A percentile compares a stretch with the other conserved stretches of the same genome.
These are phyloP conservation scores for Semicossyphus pulcher DNA, from an alignment of 2,113 vertebrate species.

Conservation along the genomic window DNA sequence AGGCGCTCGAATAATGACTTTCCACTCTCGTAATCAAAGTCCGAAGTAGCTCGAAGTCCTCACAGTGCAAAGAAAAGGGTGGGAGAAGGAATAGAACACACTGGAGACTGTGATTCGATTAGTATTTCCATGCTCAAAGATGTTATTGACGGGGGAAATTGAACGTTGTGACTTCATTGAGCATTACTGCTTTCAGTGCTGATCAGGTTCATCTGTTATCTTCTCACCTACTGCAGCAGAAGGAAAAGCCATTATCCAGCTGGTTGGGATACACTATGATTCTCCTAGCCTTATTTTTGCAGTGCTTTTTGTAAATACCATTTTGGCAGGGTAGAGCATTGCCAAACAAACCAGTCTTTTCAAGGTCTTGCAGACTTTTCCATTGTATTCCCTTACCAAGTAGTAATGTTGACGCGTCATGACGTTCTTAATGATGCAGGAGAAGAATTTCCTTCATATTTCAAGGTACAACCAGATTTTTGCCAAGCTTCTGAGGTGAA, in stretches of 20 bases:
- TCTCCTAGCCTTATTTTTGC: not conserved
- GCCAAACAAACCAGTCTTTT: not conserved
- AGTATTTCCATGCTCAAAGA: no score
- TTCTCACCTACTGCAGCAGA: not conserved
- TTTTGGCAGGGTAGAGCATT: not conserved
- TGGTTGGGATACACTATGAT: not conserved
- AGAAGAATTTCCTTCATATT: not conserved
- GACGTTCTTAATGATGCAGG: not conserved
- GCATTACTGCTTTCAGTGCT: not conserved
- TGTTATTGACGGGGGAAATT: no score
- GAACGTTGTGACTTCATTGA: no score
- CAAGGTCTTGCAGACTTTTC: not conserved
- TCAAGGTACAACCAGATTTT: not conserved
- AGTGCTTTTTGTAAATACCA: not conserved
- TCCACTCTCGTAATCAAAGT: no score
- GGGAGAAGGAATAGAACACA: no score
- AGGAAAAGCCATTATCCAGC: not conserved
- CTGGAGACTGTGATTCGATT: no score
- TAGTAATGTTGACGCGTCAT: not conserved
- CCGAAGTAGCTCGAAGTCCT: no score
- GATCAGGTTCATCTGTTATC: not conserved
- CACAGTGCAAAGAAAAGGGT: no score
- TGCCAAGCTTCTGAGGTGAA: not conserved
- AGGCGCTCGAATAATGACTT: not conserved
- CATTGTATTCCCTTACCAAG: no score